Percentiles rank a stretch among this genome's conserved stretches.
phyloP scores from a whole-genome alignment of 2,888 invertebrate genomes.

The Liposcelis brunnea region DNA sequence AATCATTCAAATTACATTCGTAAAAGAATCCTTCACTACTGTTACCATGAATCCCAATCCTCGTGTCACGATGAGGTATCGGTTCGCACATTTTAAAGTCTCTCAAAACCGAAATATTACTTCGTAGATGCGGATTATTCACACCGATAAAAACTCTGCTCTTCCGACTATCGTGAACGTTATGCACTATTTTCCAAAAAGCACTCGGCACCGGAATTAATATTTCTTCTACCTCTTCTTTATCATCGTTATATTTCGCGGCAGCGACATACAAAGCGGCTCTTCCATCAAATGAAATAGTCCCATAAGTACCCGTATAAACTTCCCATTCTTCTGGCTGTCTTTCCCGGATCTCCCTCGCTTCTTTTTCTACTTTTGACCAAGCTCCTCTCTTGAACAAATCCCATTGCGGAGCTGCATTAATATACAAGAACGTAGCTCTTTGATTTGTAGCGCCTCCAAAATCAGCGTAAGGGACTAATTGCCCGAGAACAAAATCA shows the following conservation, averaged over 20 bases:
- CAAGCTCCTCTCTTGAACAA: background rate
- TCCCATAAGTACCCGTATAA: background rate
- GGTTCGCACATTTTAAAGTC: background rate
- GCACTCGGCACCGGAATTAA: background rate
- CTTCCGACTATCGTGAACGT: background rate
- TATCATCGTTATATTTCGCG: no score
- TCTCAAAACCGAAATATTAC: background rate
- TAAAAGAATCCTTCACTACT: background rate
- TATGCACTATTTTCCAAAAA: conserved; percentile 4
- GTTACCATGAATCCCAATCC: conserved; percentile 2
- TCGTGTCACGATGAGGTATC: no score
- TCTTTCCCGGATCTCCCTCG: background rate
- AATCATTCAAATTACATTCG: background rate
- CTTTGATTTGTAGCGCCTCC: background rate
- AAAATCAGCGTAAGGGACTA: conserved; percentile 3
- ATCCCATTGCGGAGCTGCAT: conserved; percentile 4
- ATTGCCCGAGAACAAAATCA: background rate
- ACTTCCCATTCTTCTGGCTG: background rate
- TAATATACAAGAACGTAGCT: background rate
- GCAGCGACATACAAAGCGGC: background rate
- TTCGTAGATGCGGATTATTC: background rate
- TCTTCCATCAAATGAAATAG: background rate
- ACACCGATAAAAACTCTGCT: background rate
- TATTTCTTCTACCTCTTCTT: no score
- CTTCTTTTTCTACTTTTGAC: conserved; percentile 1